Base-by-base conservation (phyloP, 2,888 invertebrate genomes). In the Athripsodes cinereus region DNA sequence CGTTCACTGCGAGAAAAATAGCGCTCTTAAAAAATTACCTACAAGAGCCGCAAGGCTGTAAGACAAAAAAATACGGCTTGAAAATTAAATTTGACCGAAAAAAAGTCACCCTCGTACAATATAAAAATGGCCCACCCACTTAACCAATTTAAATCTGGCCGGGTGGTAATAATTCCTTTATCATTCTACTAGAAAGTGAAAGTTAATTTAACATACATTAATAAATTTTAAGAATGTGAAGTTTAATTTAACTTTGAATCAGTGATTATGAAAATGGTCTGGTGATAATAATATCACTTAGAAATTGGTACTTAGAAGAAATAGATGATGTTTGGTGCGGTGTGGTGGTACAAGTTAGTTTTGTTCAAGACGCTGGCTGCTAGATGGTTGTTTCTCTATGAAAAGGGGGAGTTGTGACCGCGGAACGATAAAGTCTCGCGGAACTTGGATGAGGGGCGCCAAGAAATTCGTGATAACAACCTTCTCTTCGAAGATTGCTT, bases 11-110 rank as follows among this genome's bases (percentile, higher is more conserved):
- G 19, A 47, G 57, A 60, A 56, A 60, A 58, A 62, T 62, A 56
- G 58, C 54, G 60, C 58, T 35, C 53, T 62, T 58, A 62, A 60
- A 62, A n/a, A 62, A 62, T 60, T 62, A 58, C 56, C 55, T 56
- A 62, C 48, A 55, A 44, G 61, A 51, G 52, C 53, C 55, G 49
- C 22, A 31, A 34, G 61, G 55, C 58, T 49, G 34, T 46, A 47
- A 54, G 52, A 62, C 58, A 58, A 60, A 58, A 44, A 58, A 58
- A 53, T 57, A 52, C 47, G 54, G 53, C 52, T 55, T 53, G 53
- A 53, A 58, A 62, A 60, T 62, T 62, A 55, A 62, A 60, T 62
- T 62, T 58, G 21, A 2, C 20, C 20, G 3, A 13, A 16, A 11
- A 40, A 16, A 13, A 40, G 40, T 40, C 40, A 40, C 40, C 40